Conservation (phyloP, 2,888 invertebrate genomes). For the Eilema griseolum region DNA sequence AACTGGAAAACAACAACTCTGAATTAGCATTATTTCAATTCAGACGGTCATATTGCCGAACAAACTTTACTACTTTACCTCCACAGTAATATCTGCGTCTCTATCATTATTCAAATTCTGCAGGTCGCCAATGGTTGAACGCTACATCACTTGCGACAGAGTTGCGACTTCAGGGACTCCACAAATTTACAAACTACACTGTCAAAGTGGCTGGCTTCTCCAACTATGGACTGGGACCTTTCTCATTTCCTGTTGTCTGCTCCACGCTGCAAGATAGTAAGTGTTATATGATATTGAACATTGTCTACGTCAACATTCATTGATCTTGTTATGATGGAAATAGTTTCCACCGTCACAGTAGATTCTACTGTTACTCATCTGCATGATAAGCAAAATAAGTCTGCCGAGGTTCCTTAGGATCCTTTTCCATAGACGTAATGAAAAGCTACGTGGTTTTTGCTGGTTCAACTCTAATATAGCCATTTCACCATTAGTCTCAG, state of each 20-base stretch:
- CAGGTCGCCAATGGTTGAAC: conserved; percentile 82
- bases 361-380: not conserved
- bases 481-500: not conserved
- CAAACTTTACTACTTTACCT: conserved; percentile 34
- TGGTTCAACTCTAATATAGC: not conserved
- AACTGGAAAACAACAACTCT: conserved; percentile 11
- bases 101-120: conserved; percentile 51
- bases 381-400: not conserved
- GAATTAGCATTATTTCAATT: conserved; percentile 26
- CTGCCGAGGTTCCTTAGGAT: not conserved
- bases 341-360: not conserved
- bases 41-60: conserved; percentile 23
- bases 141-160: conserved; percentile 91
- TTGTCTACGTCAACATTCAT: not conserved
- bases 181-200: conserved; percentile 95
- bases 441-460: not conserved
- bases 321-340: not conserved
- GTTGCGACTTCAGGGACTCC: conserved; percentile 91
- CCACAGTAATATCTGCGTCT: conserved; percentile 32
- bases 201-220: conserved; percentile 95
- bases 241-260: conserved; percentile 92
- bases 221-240: conserved; percentile 93
- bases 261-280: conserved; percentile 94
- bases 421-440: too few species aligned
- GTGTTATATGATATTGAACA: conserved; percentile 38